Base-by-base conservation (phyloP, 2,888 invertebrate genomes). In the Ophraella communa region DNA sequence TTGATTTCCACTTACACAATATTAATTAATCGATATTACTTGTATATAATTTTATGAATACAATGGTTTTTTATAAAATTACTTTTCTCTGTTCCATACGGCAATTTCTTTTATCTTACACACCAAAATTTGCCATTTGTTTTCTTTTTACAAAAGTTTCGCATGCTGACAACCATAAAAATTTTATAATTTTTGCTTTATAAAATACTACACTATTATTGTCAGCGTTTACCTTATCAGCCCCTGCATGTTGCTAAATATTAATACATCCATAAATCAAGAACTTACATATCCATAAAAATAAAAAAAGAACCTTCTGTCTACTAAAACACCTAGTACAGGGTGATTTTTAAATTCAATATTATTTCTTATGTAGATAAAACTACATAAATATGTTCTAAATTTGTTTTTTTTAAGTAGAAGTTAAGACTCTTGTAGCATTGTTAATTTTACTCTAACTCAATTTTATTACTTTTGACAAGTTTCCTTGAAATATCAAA, bases 211-310 rank as follows among this genome's bases (percentile, higher is more conserved):
- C 33, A 54, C 42, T 14, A 23, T 54, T 23, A 54, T 23, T 20
- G 20, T n/a, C 23, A 51, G 17, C 49, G 27, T 54, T 42, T 39
- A 47, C 59, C 33, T 59, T 59, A 51, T 51, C 51, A 24, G 21
- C 33, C 47, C 51, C 59, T 30, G 14, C 51, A 49, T 27, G 59
- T 51, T 59, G 49, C 20, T 59, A 59, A 49, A 59, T 59, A 59
- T 59, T 59, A 59, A 59, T 59, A 51, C 18, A 51, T 49, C 30
- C 51, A 59, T 59, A 59, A 59, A 59, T 59, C 59, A 59, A 51
- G 49, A 23, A 51, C 59, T 45, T 56, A 44, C 51, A 20, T 30
- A 17, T 10, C 39, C 49, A 49, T 51, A 59, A 51, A 59, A 59
- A 59, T 59, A 35, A 51, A 39, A 51, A 42, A 58, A n/a, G 17